Percentiles rank a stretch among this genome's conserved stretches.
phyloP scores from a whole-genome alignment of 2,888 invertebrate genomes.

The Ennomos fuscantarius region DNA sequence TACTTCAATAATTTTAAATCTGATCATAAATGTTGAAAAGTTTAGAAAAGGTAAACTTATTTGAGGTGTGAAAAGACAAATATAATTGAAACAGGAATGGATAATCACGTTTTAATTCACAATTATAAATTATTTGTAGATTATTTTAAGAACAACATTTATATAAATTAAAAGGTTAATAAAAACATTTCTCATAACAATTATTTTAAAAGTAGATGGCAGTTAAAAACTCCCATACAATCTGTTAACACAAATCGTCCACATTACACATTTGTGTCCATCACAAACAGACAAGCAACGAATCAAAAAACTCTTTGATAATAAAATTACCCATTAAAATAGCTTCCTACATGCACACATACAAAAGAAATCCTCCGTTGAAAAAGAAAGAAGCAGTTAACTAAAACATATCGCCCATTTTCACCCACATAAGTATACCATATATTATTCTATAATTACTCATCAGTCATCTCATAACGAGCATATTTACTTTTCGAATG shows the following conservation, averaged over 20 bases:
- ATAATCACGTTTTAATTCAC: too few species aligned
- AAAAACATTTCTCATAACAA: background rate
- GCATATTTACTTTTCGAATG: conserved; percentile 39
- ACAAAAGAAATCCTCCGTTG: conserved; percentile 5
- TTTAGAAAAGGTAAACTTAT: too few species aligned
- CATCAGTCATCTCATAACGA: conserved; percentile 40
- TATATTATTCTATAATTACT: conserved; percentile 24
- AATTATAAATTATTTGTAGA: too few species aligned
- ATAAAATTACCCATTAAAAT: conserved; percentile 25
- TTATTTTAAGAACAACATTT: background rate
- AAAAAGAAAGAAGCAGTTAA: conserved; percentile 21
- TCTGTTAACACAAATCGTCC: background rate
- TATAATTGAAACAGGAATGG: too few species aligned
- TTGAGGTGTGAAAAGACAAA: too few species aligned
- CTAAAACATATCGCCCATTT: conserved; percentile 25
- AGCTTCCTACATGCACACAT: background rate
- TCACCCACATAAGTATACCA: conserved; percentile 26
- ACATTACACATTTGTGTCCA: conserved; percentile 12
- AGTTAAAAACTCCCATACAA: background rate
- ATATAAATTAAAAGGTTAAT: background rate
- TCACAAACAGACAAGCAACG: conserved; percentile 14
- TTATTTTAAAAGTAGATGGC: too few species aligned
- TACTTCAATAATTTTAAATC: too few species aligned
- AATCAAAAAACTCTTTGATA: conserved; percentile 24
- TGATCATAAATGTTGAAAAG: too few species aligned